These are phyloP conservation scores for Gallinago paraguaiae DNA, from an alignment of 2,113 vertebrate species.

Conservation along the genomic window DNA sequence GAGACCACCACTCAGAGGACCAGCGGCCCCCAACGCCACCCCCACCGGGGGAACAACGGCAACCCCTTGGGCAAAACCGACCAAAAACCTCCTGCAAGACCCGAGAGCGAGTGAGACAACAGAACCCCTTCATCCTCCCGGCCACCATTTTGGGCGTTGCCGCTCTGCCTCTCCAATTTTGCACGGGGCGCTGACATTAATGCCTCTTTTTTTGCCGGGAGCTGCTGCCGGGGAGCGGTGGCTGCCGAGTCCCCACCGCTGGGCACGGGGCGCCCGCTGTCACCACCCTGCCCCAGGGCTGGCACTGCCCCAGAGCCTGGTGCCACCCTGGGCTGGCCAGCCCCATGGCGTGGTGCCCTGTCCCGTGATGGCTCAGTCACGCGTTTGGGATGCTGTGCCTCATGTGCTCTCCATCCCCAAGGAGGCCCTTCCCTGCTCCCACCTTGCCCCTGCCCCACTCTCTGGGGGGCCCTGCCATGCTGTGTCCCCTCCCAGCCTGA, in stretches of 20 bases:
- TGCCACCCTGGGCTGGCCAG: constrained; percentile 43
- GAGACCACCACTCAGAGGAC: background rate
- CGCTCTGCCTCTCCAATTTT: background rate
- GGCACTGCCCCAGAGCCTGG: background rate
- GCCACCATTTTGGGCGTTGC: constrained; percentile 7
- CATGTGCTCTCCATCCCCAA: background rate
- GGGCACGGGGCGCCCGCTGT: background rate
- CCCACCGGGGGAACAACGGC: accelerated
- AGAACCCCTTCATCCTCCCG: background rate
- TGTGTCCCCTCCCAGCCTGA: background rate
- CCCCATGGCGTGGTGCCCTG: background rate
- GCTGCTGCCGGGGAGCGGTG: background rate
- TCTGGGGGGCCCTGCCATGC: background rate
- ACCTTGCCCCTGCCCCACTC: background rate
- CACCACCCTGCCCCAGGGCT: constrained; percentile 45
- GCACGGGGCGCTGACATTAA: background rate
- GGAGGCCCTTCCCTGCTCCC: background rate
- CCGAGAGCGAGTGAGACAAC: accelerated
- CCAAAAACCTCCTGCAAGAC: background rate
- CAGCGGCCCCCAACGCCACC: background rate
- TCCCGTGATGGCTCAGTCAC: background rate
- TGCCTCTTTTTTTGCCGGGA: background rate
- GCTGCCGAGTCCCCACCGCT: accelerated
- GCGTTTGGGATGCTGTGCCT: accelerated
- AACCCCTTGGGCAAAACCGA: background rate